Conservation (phyloP, 2,113 vertebrate genomes). For the Rhinolophus ferrumequinum region DNA sequence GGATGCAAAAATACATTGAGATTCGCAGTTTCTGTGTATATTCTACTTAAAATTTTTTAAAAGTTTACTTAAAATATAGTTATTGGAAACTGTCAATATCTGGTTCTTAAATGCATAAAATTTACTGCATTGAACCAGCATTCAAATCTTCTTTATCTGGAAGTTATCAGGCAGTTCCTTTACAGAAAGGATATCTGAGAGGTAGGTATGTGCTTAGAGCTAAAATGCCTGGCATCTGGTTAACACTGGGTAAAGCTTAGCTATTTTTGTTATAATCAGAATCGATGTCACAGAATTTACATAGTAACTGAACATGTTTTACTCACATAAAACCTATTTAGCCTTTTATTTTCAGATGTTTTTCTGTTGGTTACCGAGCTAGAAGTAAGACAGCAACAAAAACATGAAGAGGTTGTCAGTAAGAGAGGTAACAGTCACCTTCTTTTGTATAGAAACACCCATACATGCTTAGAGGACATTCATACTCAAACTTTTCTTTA, state of each 20-base stretch:
- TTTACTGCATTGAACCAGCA: not conserved
- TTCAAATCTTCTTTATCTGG: not conserved
- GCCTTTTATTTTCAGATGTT: slow-evolving; percentile 26
- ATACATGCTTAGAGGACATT: not conserved
- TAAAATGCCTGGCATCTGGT: not conserved
- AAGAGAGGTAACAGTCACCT: not conserved
- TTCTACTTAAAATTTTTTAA: not conserved
- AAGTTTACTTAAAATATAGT: not conserved
- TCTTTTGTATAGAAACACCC: not conserved
- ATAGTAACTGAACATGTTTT: not conserved
- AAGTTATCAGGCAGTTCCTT: not conserved
- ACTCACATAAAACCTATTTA: not conserved
- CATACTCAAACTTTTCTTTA: not conserved
- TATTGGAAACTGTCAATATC: not conserved
- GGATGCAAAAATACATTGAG: not conserved
- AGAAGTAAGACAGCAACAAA: not conserved
- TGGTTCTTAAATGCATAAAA: slow-evolving; percentile 7
- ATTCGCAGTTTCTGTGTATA: not conserved
- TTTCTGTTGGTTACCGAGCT: slow-evolving; percentile 5
- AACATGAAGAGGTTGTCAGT: not conserved
- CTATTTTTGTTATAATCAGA: not conserved
- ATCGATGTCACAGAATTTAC: not conserved
- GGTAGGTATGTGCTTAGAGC: not conserved
- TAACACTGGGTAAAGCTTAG: not conserved
- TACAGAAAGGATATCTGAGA: not conserved